phyloP scores from a whole-genome alignment of 2,113 vertebrate species.

The Hemibagrus wyckioides region DNA sequence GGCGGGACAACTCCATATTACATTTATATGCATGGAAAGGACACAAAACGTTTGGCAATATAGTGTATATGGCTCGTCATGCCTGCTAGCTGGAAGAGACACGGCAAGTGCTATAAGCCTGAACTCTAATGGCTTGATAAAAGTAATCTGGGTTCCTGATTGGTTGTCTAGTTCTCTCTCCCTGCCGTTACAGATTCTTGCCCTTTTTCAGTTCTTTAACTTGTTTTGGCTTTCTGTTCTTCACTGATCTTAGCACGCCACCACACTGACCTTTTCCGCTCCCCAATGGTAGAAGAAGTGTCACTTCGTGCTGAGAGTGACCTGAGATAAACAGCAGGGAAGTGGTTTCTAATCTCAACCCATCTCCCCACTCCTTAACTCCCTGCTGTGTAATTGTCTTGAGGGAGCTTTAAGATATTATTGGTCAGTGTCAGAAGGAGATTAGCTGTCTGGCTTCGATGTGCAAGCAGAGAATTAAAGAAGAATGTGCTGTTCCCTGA shows the following conservation, averaged over 20 bases:
- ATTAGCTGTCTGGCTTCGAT: conserved; percentile 25
- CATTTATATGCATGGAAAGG: no score
- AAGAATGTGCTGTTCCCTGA: conserved; percentile 5
- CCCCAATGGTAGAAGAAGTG: background rate
- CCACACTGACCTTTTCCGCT: conserved; percentile 47
- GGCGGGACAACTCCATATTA: no score
- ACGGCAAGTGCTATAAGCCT: background rate
- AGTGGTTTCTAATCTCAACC: conserved; percentile 28
- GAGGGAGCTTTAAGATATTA: conserved; percentile 32
- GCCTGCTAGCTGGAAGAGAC: background rate
- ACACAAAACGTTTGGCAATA: no score
- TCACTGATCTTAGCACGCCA: conserved; percentile 2
- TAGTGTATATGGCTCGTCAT: no score
- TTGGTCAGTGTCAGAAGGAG: conserved; percentile 49
- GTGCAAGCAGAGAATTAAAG: conserved; percentile 8
- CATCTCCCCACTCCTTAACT: background rate
- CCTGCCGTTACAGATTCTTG: background rate
- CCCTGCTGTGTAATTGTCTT: conserved; percentile 9
- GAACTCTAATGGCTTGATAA: background rate
- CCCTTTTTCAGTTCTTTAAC: background rate
- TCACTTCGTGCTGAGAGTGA: conserved; percentile 16
- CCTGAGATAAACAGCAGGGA: conserved; percentile 31
- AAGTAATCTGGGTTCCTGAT: background rate
- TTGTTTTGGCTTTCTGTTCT: background rate
- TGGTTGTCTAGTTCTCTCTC: background rate